Evolutionary conservation across 2,888 invertebrate species (phyloP), one percentile per base, ranked within the genome.

Genomic region (Noctua janthe): DNA sequence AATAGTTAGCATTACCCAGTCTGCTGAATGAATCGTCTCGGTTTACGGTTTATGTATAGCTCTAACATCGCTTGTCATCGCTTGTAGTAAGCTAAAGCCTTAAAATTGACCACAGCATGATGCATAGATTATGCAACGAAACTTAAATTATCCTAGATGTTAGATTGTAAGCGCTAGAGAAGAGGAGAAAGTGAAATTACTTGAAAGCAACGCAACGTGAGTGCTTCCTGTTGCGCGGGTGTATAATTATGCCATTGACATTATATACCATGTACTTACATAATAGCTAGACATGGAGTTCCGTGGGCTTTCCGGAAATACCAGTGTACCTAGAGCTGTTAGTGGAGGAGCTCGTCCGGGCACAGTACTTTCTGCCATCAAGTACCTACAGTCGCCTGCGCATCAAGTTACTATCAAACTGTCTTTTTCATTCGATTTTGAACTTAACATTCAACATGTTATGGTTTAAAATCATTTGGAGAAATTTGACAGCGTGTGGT

Each of bases 111-210:
- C 83, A 78, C 75, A 76, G 11, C 43, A 39, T 71, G 78, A 82
- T 83, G 80, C 87, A 83, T 76, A 76, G 47, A 67, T 85, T 78
- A 85, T 56, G 67, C 67, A 85, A 87, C 76, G 3, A 59, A 49
- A 67, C 83, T 74, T 20, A 83, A 73, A 87, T 85, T 87, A 85
- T 85, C 85, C 87, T 87, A 85, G 87, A 83, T 59, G 51, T 59
- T 15, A 69, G 86, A 84, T 74, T 74, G 69, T 74, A 43, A 66
- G 47, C 66, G 20, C 43, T 76, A 67, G 87, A 71, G 87, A 80
- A 87, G 83, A 67, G 39, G 87, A 66, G 87, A 85, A 85, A 85
- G 85, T 83, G 62, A 71, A 80, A 87, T 74, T 76, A 83, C 67
- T 64, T 49, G 80, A 76, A 71, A 83, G 84, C 66, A 74, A 76